Conservation (phyloP, 2,888 invertebrate species). For the Biston stratarius region DNA sequence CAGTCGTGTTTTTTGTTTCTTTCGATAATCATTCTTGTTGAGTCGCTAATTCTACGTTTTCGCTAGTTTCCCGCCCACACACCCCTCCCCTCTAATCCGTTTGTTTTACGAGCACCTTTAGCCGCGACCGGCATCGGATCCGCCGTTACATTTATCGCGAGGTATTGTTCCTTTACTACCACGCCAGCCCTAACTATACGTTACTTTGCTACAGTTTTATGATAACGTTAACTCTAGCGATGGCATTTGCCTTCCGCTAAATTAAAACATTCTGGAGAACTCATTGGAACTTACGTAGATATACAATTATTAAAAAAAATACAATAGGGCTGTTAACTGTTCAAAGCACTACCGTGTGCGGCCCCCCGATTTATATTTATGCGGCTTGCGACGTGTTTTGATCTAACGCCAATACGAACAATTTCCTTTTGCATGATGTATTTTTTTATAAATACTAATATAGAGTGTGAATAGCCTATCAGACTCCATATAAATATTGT, state of each 20-base stretch:
- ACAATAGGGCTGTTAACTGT: no score
- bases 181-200: conserved; percentile 20
- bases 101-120: conserved; percentile 78
- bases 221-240: conserved; percentile 6
- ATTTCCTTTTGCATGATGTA: no score
- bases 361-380: no score
- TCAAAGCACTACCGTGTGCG: no score
- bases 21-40: background rate
- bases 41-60: background rate
- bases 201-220: conserved; percentile 14
- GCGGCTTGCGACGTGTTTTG: no score
- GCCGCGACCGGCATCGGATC: conserved; percentile 68
- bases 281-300: no score
- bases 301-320: no score
- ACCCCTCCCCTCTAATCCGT: conserved; percentile 65
- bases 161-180: conserved; percentile 64
- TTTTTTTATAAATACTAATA: no score
- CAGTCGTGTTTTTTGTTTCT: no score
- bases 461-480: no score
- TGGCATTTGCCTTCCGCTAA: background rate
- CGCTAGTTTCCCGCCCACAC: conserved; percentile 50
- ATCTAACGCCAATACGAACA: no score
- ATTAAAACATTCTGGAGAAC: background rate
- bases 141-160: conserved; percentile 75
- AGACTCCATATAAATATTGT: no score